Evolutionary conservation across 2,113 vertebrate species (phyloP).

Genomic region (Bucco capensis): DNA sequence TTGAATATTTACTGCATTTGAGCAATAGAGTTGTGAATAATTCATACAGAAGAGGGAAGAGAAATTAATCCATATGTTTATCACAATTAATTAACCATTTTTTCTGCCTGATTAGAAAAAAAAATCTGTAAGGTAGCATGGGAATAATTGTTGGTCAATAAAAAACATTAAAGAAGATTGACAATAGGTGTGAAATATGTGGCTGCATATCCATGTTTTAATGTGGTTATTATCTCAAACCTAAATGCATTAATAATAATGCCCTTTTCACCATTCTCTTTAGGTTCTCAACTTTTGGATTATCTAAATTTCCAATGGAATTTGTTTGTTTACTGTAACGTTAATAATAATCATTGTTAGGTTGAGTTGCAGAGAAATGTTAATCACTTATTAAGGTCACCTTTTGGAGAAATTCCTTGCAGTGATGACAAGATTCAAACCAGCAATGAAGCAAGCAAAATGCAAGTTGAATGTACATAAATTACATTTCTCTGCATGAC

Average conservation of each 20-base stretch:
- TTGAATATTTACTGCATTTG: neutral
- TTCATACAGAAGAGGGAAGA: neutral
- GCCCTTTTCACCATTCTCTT: neutral
- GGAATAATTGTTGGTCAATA: neutral
- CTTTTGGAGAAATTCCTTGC: constrained; percentile 32
- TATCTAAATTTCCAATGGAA: neutral
- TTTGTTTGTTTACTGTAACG: constrained; percentile 17
- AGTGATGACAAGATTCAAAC: constrained; percentile 60
- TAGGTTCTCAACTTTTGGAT: neutral
- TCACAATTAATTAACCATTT: neutral
- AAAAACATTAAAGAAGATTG: neutral
- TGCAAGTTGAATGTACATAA: constrained; percentile 68
- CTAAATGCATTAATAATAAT: neutral
- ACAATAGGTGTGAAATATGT: neutral
- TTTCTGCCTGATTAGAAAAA: neutral
- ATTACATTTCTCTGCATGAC: constrained; percentile 54
- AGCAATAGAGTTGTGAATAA: neutral
- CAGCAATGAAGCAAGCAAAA: constrained; percentile 36
- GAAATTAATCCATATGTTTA: neutral
- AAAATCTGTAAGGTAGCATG: neutral
- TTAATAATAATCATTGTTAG: constrained; percentile 6
- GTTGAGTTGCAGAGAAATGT: constrained; percentile 42
- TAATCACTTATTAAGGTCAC: constrained; percentile 55
- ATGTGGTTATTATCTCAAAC: neutral
- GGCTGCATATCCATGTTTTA: neutral